Evolutionary conservation across 2,888 invertebrate species (phyloP).

Genomic region (Apeira syringaria): DNA sequence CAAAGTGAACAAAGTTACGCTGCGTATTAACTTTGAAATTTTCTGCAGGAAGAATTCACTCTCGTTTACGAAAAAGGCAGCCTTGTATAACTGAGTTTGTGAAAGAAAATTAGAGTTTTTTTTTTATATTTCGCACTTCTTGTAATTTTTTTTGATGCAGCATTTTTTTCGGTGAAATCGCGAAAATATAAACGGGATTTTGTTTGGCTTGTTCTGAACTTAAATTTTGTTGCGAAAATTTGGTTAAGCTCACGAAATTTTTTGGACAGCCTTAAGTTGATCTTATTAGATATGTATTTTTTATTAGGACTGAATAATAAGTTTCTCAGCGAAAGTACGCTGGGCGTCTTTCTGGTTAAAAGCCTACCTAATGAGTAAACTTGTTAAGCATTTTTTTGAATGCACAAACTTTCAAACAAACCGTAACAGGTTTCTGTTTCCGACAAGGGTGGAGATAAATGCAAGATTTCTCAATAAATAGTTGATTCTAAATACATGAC

Average conservation of each 20-base stretch:
- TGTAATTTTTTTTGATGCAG: slow-evolving; percentile 14
- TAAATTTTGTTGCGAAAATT: slow-evolving; percentile 6
- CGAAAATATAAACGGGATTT: slow-evolving; percentile 13
- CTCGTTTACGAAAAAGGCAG: slow-evolving; percentile 28
- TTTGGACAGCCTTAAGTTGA: not conserved
- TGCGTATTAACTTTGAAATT: slow-evolving; percentile 40
- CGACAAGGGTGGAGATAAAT: too few relatives aligned
- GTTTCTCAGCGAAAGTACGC: too few relatives aligned
- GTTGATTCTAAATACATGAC: too few relatives aligned
- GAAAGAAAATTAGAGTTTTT: slow-evolving; percentile 38
- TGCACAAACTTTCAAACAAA: too few relatives aligned
- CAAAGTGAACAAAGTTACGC: slow-evolving; percentile 35
- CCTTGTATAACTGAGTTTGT: slow-evolving; percentile 36
- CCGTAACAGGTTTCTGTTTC: too few relatives aligned
- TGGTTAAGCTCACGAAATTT: not conserved
- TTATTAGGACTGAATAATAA: too few relatives aligned
- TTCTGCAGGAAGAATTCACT: slow-evolving; percentile 35
- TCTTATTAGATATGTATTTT: not conserved
- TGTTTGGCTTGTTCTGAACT: slow-evolving; percentile 4
- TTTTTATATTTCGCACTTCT: slow-evolving; percentile 29
- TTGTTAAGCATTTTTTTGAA: too few relatives aligned
- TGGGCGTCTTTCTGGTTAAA: too few relatives aligned
- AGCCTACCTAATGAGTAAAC: too few relatives aligned
- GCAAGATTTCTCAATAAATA: too few relatives aligned
- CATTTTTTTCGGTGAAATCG: slow-evolving; percentile 15